Evolutionary conservation across 1,140 invertebrate species (phyloP), one percentile per base, ranked within the genome.

Genomic region (Pinna nobilis): DNA sequence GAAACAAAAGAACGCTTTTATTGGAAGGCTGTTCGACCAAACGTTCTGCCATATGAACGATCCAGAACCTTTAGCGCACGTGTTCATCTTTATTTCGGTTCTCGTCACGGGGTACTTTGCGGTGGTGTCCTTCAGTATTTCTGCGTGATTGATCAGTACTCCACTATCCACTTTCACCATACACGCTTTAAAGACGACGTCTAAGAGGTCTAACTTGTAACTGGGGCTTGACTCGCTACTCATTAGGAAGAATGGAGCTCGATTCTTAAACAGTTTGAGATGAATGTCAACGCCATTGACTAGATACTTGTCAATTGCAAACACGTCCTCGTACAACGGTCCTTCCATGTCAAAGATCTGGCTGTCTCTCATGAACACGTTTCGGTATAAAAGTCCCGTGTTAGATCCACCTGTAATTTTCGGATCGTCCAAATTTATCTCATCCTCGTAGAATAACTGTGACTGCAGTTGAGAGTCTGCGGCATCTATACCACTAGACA

Each of bases 271-370:
- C 18, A 74, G 39, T 53, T 63, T 74, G 6, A 74, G 37, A 33
- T 68, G 57, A 59, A 74, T 18, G 35, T 74, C 59, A 9, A 74
- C 65, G 15, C 72, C 72, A 25, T 74, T 67, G 49, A 74, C 35
- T 25, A 74, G 57, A 41, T 74, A 74, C 35, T 68, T 68, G 18
- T 74, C 57, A 9, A 68, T 18, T 23, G 32, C n/a, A 23, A 74
- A 74, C n/a, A 50, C 23, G 28, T 74, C 71, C 57, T 63, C 65
- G 44, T 68, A 51, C 2, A 74, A 39, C 0, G 72, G 59, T n/a
- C 72, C 72, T 63, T 74, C 72, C 49, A 74, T 15, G 30, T 74
- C 72, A n/a, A 74, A 68, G 30, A 51, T 37, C 28, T 32, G 9
- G n/a, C 50, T 57, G 11, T 39, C 2, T 32, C 64, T 49, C 11